These are phyloP conservation scores for Chymomyza fuscimana DNA, from an alignment of 2,888 invertebrate genomes.

Conservation along the genomic window DNA sequence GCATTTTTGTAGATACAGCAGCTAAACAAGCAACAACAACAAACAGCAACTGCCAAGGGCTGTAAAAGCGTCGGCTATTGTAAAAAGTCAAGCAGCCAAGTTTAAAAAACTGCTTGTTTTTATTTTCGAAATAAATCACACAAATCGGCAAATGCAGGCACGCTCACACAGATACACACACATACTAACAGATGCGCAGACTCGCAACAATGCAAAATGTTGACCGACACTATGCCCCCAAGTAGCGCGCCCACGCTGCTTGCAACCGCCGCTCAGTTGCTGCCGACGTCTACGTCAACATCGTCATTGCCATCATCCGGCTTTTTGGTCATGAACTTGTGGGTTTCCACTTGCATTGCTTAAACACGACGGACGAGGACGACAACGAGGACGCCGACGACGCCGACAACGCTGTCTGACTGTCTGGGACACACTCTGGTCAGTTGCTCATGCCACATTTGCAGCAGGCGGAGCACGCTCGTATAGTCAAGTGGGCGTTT, in stretches of 20 bases:
- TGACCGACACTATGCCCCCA: slow-evolving; percentile 32
- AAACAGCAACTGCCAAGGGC: slow-evolving; percentile 30
- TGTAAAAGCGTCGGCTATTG: slow-evolving; percentile 15
- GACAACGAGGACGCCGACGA: too few relatives aligned
- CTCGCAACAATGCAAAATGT: slow-evolving; percentile 20
- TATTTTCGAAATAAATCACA: slow-evolving; percentile 32
- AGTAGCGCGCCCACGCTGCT: slow-evolving; percentile 27
- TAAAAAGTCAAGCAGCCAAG: slow-evolving; percentile 42
- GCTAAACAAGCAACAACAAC: slow-evolving; percentile 12
- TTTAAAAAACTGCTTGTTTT: slow-evolving; percentile 13
- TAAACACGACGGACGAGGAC: not conserved
- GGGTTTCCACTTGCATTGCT: slow-evolving; percentile 27
- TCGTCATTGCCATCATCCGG: slow-evolving; percentile 48
- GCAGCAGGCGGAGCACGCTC: too few relatives aligned
- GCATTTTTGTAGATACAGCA: slow-evolving; percentile 21
- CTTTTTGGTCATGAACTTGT: slow-evolving; percentile 71
- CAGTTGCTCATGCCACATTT: not conserved
- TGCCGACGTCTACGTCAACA: slow-evolving; percentile 9
- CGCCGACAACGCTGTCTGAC: too few relatives aligned
- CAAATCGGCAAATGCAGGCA: slow-evolving; percentile 21
- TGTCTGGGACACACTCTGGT: not conserved
- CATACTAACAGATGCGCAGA: slow-evolving; percentile 11
- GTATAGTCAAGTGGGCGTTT: too few relatives aligned
- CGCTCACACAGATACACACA: slow-evolving; percentile 3
- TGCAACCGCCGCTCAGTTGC: slow-evolving; percentile 20